Evolutionary conservation across 2,113 vertebrate species (phyloP).

Genomic region (Pardalotus punctatus): DNA sequence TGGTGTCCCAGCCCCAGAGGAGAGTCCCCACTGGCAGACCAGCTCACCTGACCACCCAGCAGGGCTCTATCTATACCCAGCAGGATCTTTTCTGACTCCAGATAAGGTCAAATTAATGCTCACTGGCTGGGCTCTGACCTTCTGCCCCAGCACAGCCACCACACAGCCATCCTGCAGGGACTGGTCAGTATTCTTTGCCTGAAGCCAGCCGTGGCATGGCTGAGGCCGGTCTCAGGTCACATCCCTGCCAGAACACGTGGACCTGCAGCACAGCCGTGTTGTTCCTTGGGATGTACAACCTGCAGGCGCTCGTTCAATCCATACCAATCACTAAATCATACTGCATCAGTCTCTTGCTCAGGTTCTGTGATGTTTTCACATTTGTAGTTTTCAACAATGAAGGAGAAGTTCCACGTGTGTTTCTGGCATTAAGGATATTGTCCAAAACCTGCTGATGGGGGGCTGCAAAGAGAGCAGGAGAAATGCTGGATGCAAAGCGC

Average conservation of each 20-base stretch:
- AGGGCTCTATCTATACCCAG: neutral
- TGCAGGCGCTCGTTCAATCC: neutral
- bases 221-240: neutral
- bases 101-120: neutral
- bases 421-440: neutral
- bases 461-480: neutral
- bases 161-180: neutral
- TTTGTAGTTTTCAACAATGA: neutral
- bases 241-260: neutral
- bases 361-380: neutral
- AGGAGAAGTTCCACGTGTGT: neutral
- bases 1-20: neutral
- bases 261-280: fast-evolving
- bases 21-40: fast-evolving
- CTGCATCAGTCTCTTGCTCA: neutral
- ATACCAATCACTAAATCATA: neutral
- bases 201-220: neutral
- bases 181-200: neutral
- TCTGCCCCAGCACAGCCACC: neutral
- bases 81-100: neutral
- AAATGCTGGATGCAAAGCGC: neutral
- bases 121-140: neutral
- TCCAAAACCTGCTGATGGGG: neutral
- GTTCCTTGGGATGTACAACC: neutral
- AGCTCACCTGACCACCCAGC: neutral